A percentile compares a stretch with the other conserved stretches of the same genome.
Evolutionary conservation across 2,888 invertebrate species (phyloP).

Genomic region (Cinara cedri): DNA sequence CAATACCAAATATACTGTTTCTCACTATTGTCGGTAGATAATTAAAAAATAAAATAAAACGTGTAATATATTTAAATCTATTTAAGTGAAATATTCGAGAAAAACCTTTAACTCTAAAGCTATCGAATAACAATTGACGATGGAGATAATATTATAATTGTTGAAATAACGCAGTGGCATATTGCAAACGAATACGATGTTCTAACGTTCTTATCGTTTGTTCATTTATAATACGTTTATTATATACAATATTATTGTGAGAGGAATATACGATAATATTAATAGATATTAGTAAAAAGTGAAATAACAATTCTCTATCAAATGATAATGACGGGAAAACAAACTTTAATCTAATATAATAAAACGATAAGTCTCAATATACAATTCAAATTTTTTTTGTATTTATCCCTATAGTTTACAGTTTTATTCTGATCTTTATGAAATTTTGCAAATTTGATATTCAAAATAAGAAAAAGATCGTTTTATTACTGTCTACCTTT

Average conservation of each 20-base stretch:
- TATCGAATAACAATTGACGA: neutral
- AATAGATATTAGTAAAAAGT: neutral
- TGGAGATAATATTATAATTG: neutral
- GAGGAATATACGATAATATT: neutral
- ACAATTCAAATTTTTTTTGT: too few relatives aligned
- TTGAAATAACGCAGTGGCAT: neutral
- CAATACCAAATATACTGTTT: neutral
- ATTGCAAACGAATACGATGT: conserved; percentile 13
- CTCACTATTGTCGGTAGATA: neutral
- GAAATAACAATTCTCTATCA: too few relatives aligned
- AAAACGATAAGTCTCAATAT: too few relatives aligned
- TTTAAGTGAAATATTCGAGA: neutral
- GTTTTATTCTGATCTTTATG: too few relatives aligned
- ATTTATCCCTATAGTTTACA: too few relatives aligned
- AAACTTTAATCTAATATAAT: too few relatives aligned
- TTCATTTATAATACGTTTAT: neutral
- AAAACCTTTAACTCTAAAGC: conserved; percentile 1
- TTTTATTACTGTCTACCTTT: too few relatives aligned
- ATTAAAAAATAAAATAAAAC: neutral
- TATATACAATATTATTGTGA: neutral
- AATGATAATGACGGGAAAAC: too few relatives aligned
- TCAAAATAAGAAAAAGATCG: too few relatives aligned
- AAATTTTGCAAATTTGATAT: too few relatives aligned
- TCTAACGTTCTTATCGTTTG: too few relatives aligned
- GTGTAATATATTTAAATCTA: neutral